A percentile compares a stretch with the other conserved stretches of the same genome.
Evolutionary conservation across 2,113 vertebrate genomes (phyloP).

Genomic region (Chlorodrepanis virens): DNA sequence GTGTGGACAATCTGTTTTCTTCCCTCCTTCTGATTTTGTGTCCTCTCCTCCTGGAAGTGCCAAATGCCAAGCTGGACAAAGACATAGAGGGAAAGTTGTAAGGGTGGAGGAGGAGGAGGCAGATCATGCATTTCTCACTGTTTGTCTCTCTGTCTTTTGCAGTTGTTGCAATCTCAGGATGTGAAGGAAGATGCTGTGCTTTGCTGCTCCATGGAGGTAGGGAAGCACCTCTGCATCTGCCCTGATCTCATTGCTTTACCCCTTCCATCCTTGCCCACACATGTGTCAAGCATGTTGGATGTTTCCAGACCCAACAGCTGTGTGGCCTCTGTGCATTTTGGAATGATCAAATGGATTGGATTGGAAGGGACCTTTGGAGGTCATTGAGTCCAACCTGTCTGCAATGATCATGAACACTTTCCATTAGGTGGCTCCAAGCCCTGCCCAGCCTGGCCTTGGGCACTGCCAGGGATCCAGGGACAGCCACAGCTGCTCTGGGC

Average conservation of each 20-base stretch:
- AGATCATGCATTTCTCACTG: neutral
- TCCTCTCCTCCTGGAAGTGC: neutral
- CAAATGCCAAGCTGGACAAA: neutral
- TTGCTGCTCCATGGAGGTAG: constrained; percentile 98
- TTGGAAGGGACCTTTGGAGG: neutral
- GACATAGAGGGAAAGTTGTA: neutral
- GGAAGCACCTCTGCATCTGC: neutral
- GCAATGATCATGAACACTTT: no score
- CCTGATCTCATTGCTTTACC: neutral
- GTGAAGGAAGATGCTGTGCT: constrained; percentile 96
- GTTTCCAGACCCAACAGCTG: neutral
- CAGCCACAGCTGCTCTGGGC: neutral
- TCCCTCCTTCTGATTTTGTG: neutral
- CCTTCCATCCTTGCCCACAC: neutral
- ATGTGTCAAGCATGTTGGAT: fast-evolving
- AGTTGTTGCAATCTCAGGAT: constrained; percentile 93
- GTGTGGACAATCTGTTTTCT: neutral
- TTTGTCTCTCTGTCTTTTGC: constrained; percentile 6
- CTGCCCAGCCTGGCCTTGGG: fast-evolving
- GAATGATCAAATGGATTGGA: neutral
- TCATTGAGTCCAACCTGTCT: fast-evolving
- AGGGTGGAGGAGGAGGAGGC: neutral
- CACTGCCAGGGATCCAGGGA: neutral
- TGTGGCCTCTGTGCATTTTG: neutral
- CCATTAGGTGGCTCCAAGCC: fast-evolving